Evolutionary conservation across 1,140 invertebrate species (phyloP).

Genomic region (Pogonus chalceus): DNA sequence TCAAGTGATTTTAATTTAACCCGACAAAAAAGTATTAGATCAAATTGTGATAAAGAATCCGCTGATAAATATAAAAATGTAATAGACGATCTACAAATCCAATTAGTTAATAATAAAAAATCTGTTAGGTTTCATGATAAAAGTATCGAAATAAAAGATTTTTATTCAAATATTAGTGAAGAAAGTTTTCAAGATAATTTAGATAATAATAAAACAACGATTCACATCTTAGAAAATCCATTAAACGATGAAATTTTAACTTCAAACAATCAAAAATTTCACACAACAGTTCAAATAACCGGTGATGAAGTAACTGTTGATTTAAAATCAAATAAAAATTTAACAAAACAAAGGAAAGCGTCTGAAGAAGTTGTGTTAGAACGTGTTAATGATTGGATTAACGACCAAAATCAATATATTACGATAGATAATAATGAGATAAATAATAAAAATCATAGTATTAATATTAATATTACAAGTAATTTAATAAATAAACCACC

Average conservation of each 20-base stretch:
- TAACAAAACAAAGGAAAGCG: neutral
- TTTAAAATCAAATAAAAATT: neutral
- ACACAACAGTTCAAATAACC: neutral
- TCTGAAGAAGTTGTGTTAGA: conserved; percentile 20
- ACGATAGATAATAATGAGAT: no score
- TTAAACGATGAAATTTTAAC: neutral
- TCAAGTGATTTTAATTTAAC: no score
- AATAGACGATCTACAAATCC: conserved; percentile 24
- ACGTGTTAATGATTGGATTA: conserved; percentile 26
- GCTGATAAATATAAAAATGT: conserved; percentile 17
- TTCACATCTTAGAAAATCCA: neutral
- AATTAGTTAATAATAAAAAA: conserved; percentile 26
- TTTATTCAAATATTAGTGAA: neutral
- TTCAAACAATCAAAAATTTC: neutral
- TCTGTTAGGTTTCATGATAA: conserved; percentile 28
- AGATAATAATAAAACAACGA: neutral
- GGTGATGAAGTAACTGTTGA: neutral
- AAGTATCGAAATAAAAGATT: conserved; percentile 8
- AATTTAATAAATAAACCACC: neutral
- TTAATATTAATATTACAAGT: neutral
- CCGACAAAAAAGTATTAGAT: no score
- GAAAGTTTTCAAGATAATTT: neutral
- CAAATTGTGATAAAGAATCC: neutral
- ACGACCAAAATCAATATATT: conserved; percentile 25
- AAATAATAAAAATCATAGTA: neutral